Conservation (phyloP, 2,888 invertebrate species). For the Caenorhabditis afra region DNA sequence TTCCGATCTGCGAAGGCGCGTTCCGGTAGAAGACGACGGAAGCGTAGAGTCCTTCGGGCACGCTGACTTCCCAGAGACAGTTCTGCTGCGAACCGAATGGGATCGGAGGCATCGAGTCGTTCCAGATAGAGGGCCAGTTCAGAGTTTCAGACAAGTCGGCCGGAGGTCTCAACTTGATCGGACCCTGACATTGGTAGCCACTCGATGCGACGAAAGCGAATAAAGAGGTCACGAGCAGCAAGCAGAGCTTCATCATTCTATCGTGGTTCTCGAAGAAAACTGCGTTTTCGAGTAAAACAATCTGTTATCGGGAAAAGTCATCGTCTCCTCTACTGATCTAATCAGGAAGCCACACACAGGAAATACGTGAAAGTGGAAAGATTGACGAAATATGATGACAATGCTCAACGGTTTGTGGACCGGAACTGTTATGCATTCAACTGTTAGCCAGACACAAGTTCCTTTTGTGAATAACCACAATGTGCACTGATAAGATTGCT, state of each 20-base stretch:
- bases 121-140: conserved; percentile 38
- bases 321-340: neutral
- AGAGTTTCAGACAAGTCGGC: conserved; percentile 16
- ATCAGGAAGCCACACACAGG: neutral
- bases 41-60: conserved; percentile 30
- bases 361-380: no score
- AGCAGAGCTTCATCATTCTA: neutral
- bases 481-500: no score
- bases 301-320: neutral
- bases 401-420: no score
- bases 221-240: neutral
- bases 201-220: neutral
- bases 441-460: no score
- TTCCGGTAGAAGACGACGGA: conserved; percentile 26
- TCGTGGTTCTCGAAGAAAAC: conserved; percentile 2
- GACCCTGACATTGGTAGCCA: conserved; percentile 28
- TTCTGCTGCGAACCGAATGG: conserved; percentile 23
- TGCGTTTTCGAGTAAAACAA: no score
- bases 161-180: conserved; percentile 24
- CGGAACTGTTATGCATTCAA: no score
- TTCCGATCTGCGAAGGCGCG: conserved; percentile 11
- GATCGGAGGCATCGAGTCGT: conserved; percentile 35
- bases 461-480: no score
- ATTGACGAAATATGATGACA: no score
- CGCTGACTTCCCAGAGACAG: conserved; percentile 31